Base-by-base conservation (phyloP, 2,888 invertebrate species). In the Leptothorax acervorum region DNA sequence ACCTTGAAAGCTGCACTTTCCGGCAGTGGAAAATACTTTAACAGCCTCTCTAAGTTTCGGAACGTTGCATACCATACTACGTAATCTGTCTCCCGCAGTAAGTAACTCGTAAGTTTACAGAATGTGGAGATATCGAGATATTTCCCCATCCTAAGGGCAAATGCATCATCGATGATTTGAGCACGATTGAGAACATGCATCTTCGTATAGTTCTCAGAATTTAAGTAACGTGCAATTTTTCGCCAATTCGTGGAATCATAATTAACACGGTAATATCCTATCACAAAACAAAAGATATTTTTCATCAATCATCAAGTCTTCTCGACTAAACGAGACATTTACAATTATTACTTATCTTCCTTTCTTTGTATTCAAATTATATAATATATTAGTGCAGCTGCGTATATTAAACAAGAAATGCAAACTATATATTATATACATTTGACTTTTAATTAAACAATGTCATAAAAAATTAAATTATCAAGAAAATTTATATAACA, bases 241-340 rank as follows among this genome's bases (percentile, higher is more conserved):
- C 81, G 57, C 93, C 93, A 93, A 85, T 90, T 93, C 11, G 85
- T 68, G 18, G 57, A 18, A 74, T 93, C 93, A 82, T 93, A 93
- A 85, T 92, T 92, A 6, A 93, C 93, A 5, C 93, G 93, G 85
- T 93, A 95, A 84, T 92, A 95, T 39, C 94, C 95, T 95, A 83
- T 42, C 9, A 1, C 12, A 45, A 18, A 73, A 45, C 18, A 45
- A 23, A 73, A 28, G 4, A 31, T 28, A 18, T n/a, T 71, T 35
- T 12, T 23, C 35, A 35, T 35, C 35, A 5, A 53, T 23, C 1
- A 23, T 8, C 23, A 12, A 23, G 3, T 28, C 3, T 8, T 45
- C 2, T 45, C 15, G 15, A 28, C 1, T 45, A 2, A 48, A 28
- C 0, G 1, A 62, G 35, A 39, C 18, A 39, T 39, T 31, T 18